phyloP scores from a whole-genome alignment of 2,797 vertebrate genomes.

The Acridotheres tristis region DNA sequence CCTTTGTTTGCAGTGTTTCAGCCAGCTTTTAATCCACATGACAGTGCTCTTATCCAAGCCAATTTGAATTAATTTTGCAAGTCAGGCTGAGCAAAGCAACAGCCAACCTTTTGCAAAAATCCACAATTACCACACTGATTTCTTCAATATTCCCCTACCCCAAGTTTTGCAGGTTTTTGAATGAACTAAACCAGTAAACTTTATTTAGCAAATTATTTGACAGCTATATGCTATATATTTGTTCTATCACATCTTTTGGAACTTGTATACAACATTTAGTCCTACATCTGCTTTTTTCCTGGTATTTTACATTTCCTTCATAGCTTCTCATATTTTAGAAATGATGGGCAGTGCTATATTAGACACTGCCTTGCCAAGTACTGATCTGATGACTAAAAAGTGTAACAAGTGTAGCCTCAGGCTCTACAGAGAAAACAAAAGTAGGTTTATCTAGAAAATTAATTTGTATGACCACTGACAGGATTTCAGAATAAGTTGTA shows the following conservation, averaged over 20 bases:
- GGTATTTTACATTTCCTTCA: not conserved
- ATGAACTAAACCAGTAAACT: not conserved
- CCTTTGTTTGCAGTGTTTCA: conserved; percentile 59
- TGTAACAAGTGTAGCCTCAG: not conserved
- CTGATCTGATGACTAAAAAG: not conserved
- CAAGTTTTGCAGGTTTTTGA: not conserved
- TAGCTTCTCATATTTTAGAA: not conserved
- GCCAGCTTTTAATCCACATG: conserved; percentile 60
- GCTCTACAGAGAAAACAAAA: not conserved
- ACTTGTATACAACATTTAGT: not conserved
- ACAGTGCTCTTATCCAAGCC: conserved; percentile 40
- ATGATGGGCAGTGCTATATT: not conserved
- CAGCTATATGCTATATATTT: not conserved
- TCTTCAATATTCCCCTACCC: fast-evolving
- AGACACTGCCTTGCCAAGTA: not conserved
- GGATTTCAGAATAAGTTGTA: not conserved
- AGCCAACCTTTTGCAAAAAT: not conserved
- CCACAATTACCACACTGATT: not conserved
- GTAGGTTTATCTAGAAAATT: not conserved
- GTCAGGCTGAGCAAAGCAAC: not conserved
- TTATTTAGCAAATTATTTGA: not conserved
- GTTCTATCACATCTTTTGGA: not conserved
- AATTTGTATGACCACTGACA: not conserved
- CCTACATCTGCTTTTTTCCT: not conserved
- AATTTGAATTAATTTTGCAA: conserved; percentile 62